Percentiles rank a stretch among this genome's conserved stretches.
These are phyloP conservation scores for Steatornis caripensis DNA, from an alignment of 2,113 vertebrate genomes.

Conservation along the genomic window DNA sequence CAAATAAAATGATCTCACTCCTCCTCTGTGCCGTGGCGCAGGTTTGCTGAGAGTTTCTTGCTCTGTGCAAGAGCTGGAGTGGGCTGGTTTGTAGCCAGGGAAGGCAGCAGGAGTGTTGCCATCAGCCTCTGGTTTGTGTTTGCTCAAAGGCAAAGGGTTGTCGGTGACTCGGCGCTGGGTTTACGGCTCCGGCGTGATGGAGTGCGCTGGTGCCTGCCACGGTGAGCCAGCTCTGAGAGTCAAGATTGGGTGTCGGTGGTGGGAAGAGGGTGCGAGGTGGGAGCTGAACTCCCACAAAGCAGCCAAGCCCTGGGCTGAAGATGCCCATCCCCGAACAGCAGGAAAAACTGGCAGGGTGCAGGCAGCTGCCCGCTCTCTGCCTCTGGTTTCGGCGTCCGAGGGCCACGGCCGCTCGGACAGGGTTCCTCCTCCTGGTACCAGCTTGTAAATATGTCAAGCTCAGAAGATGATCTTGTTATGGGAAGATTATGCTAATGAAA, in stretches of 20 bases:
- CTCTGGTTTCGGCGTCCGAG: accelerated
- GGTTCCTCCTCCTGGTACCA: not conserved
- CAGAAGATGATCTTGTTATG: slow-evolving; percentile 54
- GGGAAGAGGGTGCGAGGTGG: not conserved
- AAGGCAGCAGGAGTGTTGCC: not conserved
- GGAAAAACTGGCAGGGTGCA: not conserved
- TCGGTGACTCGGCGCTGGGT: not conserved
- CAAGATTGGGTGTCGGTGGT: accelerated
- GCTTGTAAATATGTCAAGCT: slow-evolving; percentile 16
- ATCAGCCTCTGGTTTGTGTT: not conserved
- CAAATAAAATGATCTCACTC: slow-evolving; percentile 31
- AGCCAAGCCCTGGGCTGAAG: not conserved
- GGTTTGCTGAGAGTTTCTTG: not conserved
- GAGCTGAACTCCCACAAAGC: not conserved
- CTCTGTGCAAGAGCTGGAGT: not conserved
- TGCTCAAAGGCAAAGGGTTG: not conserved
- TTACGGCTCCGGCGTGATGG: accelerated
- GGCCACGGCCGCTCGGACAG: accelerated
- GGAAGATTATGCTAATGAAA: slow-evolving; percentile 66
- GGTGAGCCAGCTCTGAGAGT: accelerated
- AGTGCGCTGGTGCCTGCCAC: accelerated
- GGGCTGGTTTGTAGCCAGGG: not conserved
- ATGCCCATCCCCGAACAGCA: accelerated
- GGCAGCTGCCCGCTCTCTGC: accelerated
- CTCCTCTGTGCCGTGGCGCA: not conserved